Evolutionary conservation across 1,140 invertebrate genomes (phyloP).

Genomic region (Ganaspis sp.): DNA sequence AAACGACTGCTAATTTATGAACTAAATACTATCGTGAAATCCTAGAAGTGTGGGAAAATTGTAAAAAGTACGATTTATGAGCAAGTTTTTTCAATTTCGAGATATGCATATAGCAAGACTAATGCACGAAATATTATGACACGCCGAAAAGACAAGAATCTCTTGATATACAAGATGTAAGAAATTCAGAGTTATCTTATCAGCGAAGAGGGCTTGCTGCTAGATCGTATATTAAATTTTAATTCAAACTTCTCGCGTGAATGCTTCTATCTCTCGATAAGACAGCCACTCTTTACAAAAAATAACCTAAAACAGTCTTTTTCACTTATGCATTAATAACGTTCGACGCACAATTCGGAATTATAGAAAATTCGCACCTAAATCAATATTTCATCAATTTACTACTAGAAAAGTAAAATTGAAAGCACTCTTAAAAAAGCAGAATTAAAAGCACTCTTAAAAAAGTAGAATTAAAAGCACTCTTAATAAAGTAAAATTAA

Average conservation of each 20-base stretch:
- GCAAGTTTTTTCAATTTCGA: neutral
- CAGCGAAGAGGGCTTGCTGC: slow-evolving; percentile 35
- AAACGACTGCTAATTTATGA: no score
- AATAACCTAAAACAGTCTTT: neutral
- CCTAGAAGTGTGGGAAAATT: neutral
- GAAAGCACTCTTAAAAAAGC: no score
- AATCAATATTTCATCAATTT: no score
- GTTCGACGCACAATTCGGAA: no score
- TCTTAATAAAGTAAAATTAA: no score
- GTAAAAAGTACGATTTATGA: neutral
- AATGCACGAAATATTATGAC: neutral
- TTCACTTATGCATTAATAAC: no score
- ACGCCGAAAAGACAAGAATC: neutral
- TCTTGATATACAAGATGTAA: slow-evolving; percentile 15
- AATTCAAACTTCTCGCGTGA: slow-evolving; percentile 40
- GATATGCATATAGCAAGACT: neutral
- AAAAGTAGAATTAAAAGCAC: no score
- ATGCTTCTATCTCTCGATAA: slow-evolving; percentile 38
- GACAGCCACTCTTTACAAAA: neutral
- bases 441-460: no score
- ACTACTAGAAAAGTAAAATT: no score
- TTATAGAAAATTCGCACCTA: no score
- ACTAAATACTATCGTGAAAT: no score
- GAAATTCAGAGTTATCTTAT: slow-evolving; percentile 47
- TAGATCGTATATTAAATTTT: slow-evolving; percentile 49